A percentile compares a stretch with the other conserved stretches of the same genome.
These are phyloP conservation scores for Trachelipus rathkii DNA, from an alignment of 1,140 invertebrate genomes.

Conservation along the genomic window DNA sequence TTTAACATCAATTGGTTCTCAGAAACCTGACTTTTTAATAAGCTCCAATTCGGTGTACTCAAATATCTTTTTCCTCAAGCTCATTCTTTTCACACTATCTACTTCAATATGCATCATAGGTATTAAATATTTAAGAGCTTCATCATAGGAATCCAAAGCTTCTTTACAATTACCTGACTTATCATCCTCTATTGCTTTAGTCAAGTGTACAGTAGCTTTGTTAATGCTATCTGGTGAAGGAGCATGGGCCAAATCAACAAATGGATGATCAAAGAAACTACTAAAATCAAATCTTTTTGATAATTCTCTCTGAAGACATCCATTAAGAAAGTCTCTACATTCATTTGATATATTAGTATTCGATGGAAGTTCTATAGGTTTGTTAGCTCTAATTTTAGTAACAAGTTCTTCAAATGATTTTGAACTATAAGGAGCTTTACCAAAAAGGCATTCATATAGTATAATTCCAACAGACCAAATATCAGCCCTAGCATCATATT, in stretches of 20 bases:
- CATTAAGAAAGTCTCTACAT: conserved; percentile 65
- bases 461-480: conserved; percentile 86
- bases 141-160: conserved; percentile 67
- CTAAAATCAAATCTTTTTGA: conserved; percentile 70
- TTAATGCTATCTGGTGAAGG: conserved; percentile 65
- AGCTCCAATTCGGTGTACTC: conserved; percentile 68
- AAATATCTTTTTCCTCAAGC: conserved; percentile 60
- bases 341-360: conserved; percentile 58
- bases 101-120: conserved; percentile 63
- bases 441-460: conserved; percentile 84
- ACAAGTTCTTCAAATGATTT: conserved; percentile 66
- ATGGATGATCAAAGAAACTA: conserved; percentile 77
- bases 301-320: conserved; percentile 69
- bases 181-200: conserved; percentile 60
- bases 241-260: conserved; percentile 75
- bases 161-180: conserved; percentile 60
- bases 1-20: too few species aligned
- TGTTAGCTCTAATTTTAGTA: conserved; percentile 65
- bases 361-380: conserved; percentile 59
- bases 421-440: conserved; percentile 76
- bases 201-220: conserved; percentile 59
- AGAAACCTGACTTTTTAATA: conserved; percentile 52
- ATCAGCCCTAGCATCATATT: conserved; percentile 75
- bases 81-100: conserved; percentile 59
- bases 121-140: conserved; percentile 67